Percentiles rank a stretch among this genome's conserved stretches.
Conservation (phyloP, 2,888 invertebrate genomes). For the Pimpla rufipes region DNA sequence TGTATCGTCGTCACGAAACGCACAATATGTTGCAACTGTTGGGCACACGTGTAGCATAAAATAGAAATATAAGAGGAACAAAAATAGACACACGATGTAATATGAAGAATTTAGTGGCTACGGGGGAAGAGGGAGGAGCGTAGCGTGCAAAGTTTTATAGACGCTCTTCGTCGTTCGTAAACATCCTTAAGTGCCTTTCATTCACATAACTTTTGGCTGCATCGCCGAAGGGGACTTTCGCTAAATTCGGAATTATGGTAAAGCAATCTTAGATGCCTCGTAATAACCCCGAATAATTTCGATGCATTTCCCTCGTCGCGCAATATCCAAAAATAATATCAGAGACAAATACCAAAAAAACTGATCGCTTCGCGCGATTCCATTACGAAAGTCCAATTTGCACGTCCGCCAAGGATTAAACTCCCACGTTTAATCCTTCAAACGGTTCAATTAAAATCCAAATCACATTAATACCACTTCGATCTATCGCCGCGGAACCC, state of each 20-base stretch:
- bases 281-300: not conserved
- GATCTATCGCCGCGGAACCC: not conserved
- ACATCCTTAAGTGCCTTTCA: not conserved
- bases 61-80: not conserved
- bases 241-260: not conserved
- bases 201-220: not conserved
- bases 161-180: not conserved
- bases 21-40: constrained; percentile 5
- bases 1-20: not conserved
- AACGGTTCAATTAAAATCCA: not conserved
- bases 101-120: not conserved
- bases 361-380: not conserved
- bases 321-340: not conserved
- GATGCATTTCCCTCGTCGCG: not conserved
- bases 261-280: not conserved
- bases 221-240: not conserved
- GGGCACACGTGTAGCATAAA: not conserved
- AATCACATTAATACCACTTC: not conserved
- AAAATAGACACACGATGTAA: not conserved
- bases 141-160: not conserved
- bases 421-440: not conserved
- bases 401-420: not conserved
- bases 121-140: not conserved
- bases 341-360: not conserved
- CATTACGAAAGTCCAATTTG: not conserved